phyloP scores from a whole-genome alignment of 2,888 invertebrate genomes.

The Drosophila dives region DNA sequence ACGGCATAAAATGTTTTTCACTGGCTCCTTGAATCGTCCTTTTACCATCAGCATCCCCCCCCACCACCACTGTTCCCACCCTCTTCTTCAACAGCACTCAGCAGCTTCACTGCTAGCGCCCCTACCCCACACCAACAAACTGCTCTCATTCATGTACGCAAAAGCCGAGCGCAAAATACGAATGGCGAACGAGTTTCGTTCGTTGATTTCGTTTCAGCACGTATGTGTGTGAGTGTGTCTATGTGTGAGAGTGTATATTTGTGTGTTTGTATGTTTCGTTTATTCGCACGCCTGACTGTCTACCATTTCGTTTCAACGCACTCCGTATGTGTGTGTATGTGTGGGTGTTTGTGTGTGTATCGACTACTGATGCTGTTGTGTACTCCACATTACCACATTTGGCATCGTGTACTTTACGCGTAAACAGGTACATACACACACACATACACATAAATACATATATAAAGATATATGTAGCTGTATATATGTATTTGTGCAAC shows the following conservation, averaged over 20 bases:
- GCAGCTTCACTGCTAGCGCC: conserved; percentile 27
- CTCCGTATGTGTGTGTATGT: conserved; percentile 30
- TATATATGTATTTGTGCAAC: conserved; percentile 24
- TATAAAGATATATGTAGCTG: conserved; percentile 11
- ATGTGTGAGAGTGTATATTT: conserved; percentile 16
- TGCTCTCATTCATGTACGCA: conserved; percentile 68
- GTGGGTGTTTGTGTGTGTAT: conserved; percentile 31
- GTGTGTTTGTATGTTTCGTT: conserved; percentile 37
- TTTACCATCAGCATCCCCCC: conserved; percentile 40
- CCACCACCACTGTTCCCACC: neutral
- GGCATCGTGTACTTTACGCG: conserved; percentile 61
- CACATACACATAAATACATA: conserved; percentile 9
- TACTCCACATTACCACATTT: conserved; percentile 66
- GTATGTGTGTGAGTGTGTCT: neutral
- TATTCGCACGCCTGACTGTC: conserved; percentile 74
- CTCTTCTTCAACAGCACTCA: neutral
- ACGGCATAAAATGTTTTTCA: conserved; percentile 63
- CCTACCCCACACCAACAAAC: conserved; percentile 18
- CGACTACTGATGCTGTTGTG: conserved; percentile 51
- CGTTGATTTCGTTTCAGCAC: conserved; percentile 26
- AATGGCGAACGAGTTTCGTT: conserved; percentile 40
- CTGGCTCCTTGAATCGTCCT: conserved; percentile 79
- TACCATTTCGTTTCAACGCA: conserved; percentile 60
- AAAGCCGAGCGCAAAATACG: conserved; percentile 47
- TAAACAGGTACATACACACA: conserved; percentile 50